These are phyloP conservation scores for Halictus quadricinctus DNA, from an alignment of 2,888 invertebrate genomes.

Conservation along the genomic window DNA sequence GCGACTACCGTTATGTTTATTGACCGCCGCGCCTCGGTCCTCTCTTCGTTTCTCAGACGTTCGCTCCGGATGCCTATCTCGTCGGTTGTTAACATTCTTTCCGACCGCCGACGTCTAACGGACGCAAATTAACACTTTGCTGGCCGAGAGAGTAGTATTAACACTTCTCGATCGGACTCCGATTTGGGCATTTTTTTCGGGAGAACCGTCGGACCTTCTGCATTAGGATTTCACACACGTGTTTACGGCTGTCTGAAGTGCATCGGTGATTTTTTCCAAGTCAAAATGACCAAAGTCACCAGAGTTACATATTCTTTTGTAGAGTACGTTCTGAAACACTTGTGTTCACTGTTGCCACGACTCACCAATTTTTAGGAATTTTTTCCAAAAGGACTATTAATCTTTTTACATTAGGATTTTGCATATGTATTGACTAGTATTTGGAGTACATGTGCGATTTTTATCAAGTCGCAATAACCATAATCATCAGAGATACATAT, in stretches of 20 bases:
- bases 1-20: conserved; percentile 8
- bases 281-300: neutral
- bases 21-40: neutral
- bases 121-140: neutral
- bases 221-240: neutral
- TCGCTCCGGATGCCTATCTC: neutral
- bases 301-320: no score
- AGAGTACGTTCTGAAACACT: no score
- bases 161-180: neutral
- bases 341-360: no score
- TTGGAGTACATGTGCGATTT: no score
- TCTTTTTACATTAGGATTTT: no score
- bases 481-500: no score
- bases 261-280: neutral
- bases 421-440: no score
- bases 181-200: neutral
- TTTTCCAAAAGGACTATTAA: no score
- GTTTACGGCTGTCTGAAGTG: neutral
- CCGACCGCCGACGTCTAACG: neutral
- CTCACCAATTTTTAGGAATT: no score
- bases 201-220: neutral
- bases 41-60: neutral
- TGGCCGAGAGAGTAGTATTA: neutral
- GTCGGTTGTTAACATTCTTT: neutral
- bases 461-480: no score